Conservation (phyloP, 2,113 vertebrate genomes). For the Todiramphus chloris region DNA sequence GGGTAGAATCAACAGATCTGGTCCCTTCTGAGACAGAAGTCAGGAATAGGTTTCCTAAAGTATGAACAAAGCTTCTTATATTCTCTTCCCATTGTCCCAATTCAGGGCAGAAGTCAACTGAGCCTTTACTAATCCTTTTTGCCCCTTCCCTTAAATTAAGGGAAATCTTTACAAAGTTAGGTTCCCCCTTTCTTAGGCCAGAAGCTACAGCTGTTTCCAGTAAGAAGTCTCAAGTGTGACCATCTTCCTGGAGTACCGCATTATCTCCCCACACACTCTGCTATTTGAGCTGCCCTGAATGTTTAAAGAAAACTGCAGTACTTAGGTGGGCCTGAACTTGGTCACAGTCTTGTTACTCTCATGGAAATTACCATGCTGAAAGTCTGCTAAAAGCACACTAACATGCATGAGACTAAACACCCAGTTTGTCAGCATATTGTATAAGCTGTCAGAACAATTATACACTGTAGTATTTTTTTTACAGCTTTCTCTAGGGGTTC, state of each 20-base stretch:
- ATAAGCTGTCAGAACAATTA: neutral
- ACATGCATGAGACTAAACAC: neutral
- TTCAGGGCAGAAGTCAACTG: neutral
- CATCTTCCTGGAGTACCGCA: neutral
- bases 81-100: neutral
- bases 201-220: neutral
- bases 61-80: neutral
- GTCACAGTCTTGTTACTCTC: neutral
- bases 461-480: neutral
- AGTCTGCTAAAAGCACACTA: neutral
- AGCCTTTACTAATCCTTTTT: neutral
- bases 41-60: neutral
- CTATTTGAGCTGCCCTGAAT: neutral
- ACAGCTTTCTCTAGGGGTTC: neutral
- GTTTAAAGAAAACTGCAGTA: neutral
- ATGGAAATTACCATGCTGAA: neutral
- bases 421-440: neutral
- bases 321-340: neutral
- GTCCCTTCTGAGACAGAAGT: neutral
- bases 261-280: neutral
- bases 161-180: neutral
- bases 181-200: neutral
- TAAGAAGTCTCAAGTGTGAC: neutral
- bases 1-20: neutral
- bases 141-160: neutral